Evolutionary conservation across 2,888 invertebrate genomes (phyloP).

Genomic region (Arrhopalites spinosus): DNA sequence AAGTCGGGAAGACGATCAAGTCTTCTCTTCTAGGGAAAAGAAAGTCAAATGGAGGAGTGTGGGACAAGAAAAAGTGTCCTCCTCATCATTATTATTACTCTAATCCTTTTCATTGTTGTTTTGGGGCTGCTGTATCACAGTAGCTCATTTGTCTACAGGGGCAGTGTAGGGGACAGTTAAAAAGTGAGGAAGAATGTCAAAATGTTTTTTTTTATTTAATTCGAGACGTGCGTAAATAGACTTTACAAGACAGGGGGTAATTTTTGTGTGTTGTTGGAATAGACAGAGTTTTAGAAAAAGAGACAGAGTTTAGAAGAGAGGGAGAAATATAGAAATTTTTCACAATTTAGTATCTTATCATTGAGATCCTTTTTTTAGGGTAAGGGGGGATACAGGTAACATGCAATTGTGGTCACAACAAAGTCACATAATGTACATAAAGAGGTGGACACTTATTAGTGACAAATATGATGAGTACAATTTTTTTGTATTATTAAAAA

Average conservation of each 20-base stretch:
- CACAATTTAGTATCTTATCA: no score
- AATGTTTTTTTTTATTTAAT: neutral
- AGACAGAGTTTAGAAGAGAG: conserved; percentile 1
- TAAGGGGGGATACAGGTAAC: neutral
- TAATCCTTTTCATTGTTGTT: neutral
- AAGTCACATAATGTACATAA: neutral
- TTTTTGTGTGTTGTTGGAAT: no score
- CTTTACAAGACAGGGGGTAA: no score
- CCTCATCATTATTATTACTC: neutral
- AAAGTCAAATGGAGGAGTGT: conserved; percentile 18
- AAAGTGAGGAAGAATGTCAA: neutral
- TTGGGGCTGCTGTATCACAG: neutral
- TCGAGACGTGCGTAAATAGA: neutral
- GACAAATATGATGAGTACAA: neutral
- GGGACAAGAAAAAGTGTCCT: conserved; percentile 16
- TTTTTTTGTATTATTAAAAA: neutral
- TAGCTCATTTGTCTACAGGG: neutral
- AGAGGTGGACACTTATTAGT: neutral
- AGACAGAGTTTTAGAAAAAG: neutral
- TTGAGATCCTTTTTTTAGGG: no score
- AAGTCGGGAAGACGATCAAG: conserved; percentile 4
- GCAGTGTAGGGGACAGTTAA: neutral
- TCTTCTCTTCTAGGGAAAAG: conserved; percentile 12
- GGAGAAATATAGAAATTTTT: neutral
- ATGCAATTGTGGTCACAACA: neutral